These are phyloP conservation scores for Andrena marginata DNA, from an alignment of 2,888 invertebrate species.

Conservation along the genomic window DNA sequence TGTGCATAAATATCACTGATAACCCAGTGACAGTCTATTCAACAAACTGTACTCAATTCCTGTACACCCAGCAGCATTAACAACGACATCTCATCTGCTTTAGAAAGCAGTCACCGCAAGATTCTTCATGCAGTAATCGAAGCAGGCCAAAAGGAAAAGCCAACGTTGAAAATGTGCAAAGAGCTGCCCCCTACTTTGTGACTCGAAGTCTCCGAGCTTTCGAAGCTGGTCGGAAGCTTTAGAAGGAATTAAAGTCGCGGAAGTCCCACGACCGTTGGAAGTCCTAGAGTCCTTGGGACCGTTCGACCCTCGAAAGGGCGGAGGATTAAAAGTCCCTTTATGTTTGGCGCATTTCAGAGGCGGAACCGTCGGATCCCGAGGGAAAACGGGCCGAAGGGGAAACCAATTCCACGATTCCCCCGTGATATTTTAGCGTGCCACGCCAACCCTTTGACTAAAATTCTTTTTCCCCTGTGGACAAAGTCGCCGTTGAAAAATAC, in stretches of 20 bases:
- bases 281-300: neutral
- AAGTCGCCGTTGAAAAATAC: neutral
- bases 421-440: neutral
- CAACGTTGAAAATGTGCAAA: slow-evolving; percentile 9
- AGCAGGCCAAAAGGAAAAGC: slow-evolving; percentile 22
- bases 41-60: too few relatives aligned
- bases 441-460: neutral
- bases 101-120: too few relatives aligned
- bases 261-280: slow-evolving; percentile 5
- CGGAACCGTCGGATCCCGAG: neutral
- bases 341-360: neutral
- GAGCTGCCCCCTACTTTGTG: slow-evolving; percentile 1
- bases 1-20: too few relatives aligned
- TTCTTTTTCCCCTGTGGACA: neutral
- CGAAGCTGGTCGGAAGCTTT: slow-evolving; percentile 13
- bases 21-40: too few relatives aligned
- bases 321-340: neutral
- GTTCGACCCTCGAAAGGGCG: neutral
- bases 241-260: slow-evolving; percentile 31
- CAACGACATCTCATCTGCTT: too few relatives aligned
- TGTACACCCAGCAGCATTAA: too few relatives aligned
- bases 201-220: neutral
- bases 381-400: neutral
- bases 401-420: slow-evolving; percentile 25
- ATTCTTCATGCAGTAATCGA: neutral